Evolutionary conservation across 2,888 invertebrate genomes (phyloP), one percentile per base, ranked within the genome.

Genomic region (Nomada ferruginata): DNA sequence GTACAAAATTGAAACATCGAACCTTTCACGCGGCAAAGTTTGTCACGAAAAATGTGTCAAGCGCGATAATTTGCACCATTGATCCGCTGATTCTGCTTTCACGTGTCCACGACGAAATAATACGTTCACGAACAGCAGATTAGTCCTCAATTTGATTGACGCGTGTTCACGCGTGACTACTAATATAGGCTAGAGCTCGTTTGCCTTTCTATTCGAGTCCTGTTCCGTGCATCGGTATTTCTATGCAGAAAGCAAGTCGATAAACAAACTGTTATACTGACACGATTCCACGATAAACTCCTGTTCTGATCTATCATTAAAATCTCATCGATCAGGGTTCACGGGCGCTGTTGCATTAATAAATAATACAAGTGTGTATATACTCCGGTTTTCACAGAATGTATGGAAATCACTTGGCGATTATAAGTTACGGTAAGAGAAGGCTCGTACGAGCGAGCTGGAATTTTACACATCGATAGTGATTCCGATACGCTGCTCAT

Each of bases 391-490:
- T 69, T 73, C 55, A 11, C 44, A 26, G 52, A 13, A 52, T n/a
- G 36, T 5, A 44, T 13, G 60, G 59, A 65, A 69, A 79, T 69
- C 18, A 53, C 36, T 29, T 20, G 11, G 42, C 47, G 59, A 73
- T 74, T 74, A 55, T 20, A 11, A 47, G 36, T 26, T 20, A 18
- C 20, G 59, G 50, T 52, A 57, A 61, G 2, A 42, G 13, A 13
- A 36, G 26, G n/a, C 18, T 61, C 23, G 65, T 57, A 53, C 52
- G 60, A 23, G 57, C 61, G 61, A 42, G 42, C 4, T 18, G 50
- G 57, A 71, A 82, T 83, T 82, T 81, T 72, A 76, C 63, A 70
- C 68, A 36, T 81, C 57, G 72, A 55, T 55, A 36, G 23, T 36
- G 63, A 20, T 36, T 71, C 57, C 52, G 53, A 65, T 65, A 61